phyloP scores from a whole-genome alignment of 2,113 vertebrate species.

The Nansenia antarctica region DNA sequence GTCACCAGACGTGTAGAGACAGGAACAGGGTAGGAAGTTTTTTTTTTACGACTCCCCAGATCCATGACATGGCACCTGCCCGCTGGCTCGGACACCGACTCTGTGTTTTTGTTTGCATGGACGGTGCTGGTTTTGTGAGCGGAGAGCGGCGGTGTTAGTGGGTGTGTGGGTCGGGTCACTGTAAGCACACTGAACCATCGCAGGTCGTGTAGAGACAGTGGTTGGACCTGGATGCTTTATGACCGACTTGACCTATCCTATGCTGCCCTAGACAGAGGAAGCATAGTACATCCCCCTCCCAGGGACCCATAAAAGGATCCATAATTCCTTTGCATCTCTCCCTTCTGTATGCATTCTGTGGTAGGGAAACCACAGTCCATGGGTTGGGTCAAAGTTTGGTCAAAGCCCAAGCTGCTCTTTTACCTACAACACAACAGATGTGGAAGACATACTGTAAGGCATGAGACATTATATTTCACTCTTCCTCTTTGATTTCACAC shows the following conservation, averaged over 20 bases:
- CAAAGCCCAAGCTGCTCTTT: neutral
- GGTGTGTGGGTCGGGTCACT: slow-evolving; percentile 36
- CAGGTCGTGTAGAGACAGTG: neutral
- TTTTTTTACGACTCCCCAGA: slow-evolving; percentile 10
- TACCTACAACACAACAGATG: neutral
- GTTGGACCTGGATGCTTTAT: slow-evolving; percentile 32
- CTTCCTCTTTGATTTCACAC: slow-evolving; percentile 33
- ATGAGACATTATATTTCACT: neutral
- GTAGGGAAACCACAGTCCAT: neutral
- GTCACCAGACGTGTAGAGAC: slow-evolving; percentile 10
- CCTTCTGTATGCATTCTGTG: neutral
- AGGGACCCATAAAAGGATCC: neutral
- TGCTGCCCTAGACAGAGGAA: neutral
- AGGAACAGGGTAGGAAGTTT: slow-evolving; percentile 13
- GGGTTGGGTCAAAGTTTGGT: slow-evolving; percentile 32
- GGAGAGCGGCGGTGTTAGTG: slow-evolving; percentile 23
- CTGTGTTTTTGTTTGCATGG: slow-evolving; percentile 10
- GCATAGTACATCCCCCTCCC: neutral
- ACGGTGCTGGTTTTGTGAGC: slow-evolving; percentile 3
- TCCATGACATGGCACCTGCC: slow-evolving; percentile 33
- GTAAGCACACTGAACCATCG: slow-evolving; percentile 39
- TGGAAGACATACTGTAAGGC: slow-evolving; percentile 6
- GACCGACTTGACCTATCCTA: slow-evolving; percentile 1
- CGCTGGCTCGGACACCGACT: neutral
- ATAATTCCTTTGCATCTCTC: neutral